Evolutionary conservation across 2,113 vertebrate species (phyloP).

Genomic region (Podarcis raffonei): DNA sequence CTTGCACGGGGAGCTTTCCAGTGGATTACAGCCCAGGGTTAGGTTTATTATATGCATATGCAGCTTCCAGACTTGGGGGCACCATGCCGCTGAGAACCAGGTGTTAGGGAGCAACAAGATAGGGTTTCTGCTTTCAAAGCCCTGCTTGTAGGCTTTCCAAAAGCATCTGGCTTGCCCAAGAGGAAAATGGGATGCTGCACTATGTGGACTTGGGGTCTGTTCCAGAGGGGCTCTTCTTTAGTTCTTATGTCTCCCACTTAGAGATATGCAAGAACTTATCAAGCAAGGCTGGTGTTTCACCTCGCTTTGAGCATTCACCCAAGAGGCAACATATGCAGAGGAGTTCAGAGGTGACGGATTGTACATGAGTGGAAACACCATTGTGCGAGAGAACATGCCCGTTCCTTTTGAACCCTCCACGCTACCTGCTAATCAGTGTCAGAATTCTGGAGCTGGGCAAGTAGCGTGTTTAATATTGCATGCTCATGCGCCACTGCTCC

Average conservation of each 20-base stretch:
- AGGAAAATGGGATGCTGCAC: too few species aligned
- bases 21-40: background rate
- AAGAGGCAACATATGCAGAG: background rate
- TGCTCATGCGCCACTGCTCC: too few species aligned
- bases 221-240: background rate
- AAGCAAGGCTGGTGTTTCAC: background rate
- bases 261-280: background rate
- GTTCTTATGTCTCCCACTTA: background rate
- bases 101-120: background rate
- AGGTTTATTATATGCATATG: background rate
- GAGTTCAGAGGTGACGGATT: background rate
- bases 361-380: background rate
- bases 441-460: background rate
- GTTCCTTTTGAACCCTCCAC: background rate
- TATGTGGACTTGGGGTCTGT: background rate
- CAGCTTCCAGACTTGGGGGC: background rate
- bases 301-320: background rate
- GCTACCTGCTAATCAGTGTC: background rate
- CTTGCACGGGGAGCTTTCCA: background rate
- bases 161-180: too few species aligned
- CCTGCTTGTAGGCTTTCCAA: too few species aligned
- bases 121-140: background rate
- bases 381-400: background rate
- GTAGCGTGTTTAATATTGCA: slow-evolving; percentile 4
- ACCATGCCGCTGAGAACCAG: background rate